Evolutionary conservation across 2,888 invertebrate genomes (phyloP).

Genomic region (Dusona sp.): DNA sequence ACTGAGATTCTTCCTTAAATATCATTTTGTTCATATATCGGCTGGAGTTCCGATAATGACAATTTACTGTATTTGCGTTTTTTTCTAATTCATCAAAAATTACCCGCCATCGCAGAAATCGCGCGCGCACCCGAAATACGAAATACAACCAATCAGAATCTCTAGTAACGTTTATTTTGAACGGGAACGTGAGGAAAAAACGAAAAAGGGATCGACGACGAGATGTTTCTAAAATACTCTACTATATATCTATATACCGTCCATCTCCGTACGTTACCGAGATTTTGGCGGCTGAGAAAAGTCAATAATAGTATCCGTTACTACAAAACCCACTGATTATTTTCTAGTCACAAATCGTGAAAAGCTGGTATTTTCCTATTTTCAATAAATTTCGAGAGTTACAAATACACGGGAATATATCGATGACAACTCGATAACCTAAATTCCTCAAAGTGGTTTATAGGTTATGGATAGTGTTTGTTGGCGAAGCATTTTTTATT

Average conservation of each 20-base stretch:
- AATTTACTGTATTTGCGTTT: no score
- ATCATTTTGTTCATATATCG: no score
- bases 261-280: neutral
- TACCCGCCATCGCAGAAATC: neutral
- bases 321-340: neutral
- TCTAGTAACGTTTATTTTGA: slow-evolving; percentile 1
- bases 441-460: neutral
- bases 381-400: neutral
- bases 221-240: no score
- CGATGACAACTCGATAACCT: neutral
- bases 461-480: slow-evolving; percentile 29
- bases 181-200: neutral
- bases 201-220: neutral
- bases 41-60: no score
- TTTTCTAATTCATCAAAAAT: neutral
- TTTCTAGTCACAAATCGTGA: neutral
- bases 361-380: neutral
- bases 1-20: no score
- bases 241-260: neutral
- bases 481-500: neutral
- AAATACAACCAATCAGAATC: neutral
- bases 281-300: slow-evolving; percentile 23
- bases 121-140: neutral
- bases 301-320: neutral
- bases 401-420: slow-evolving; percentile 4